Conservation (phyloP, 2,797 vertebrate species). For the Phoxinus dragarum region DNA sequence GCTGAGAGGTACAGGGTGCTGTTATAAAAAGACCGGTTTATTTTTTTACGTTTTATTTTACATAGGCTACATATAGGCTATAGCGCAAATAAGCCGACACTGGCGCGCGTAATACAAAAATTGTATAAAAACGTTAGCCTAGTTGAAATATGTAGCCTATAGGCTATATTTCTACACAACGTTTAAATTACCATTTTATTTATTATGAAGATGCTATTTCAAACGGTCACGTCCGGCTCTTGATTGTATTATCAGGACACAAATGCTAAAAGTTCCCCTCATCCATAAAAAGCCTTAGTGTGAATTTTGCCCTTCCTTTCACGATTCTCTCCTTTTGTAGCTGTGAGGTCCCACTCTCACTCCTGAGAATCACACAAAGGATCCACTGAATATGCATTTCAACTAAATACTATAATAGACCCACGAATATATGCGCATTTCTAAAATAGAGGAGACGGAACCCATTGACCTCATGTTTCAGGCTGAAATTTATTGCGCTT, state of each 20-base stretch:
- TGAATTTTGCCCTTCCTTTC: conserved; percentile 49
- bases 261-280: conserved; percentile 47
- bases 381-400: conserved; percentile 70
- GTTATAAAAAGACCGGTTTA: neutral
- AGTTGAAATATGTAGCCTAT: neutral
- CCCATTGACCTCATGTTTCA: conserved; percentile 57
- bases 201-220: neutral
- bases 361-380: conserved; percentile 62
- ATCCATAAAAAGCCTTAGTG: conserved; percentile 48
- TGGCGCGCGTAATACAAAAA: neutral
- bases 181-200: conserved; percentile 4
- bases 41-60: neutral
- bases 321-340: conserved; percentile 51
- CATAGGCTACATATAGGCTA: neutral
- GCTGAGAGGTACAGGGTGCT: neutral
- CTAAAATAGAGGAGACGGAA: conserved; percentile 59
- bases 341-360: conserved; percentile 64
- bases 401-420: conserved; percentile 69
- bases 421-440: conserved; percentile 63
- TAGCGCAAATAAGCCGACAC: neutral
- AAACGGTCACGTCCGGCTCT: neutral
- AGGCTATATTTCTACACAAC: neutral
- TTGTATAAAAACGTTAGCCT: neutral
- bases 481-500: conserved; percentile 63
- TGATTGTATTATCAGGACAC: conserved; percentile 3